Conservation (phyloP, 2,797 vertebrate species). For the Phalanger gymnotis region DNA sequence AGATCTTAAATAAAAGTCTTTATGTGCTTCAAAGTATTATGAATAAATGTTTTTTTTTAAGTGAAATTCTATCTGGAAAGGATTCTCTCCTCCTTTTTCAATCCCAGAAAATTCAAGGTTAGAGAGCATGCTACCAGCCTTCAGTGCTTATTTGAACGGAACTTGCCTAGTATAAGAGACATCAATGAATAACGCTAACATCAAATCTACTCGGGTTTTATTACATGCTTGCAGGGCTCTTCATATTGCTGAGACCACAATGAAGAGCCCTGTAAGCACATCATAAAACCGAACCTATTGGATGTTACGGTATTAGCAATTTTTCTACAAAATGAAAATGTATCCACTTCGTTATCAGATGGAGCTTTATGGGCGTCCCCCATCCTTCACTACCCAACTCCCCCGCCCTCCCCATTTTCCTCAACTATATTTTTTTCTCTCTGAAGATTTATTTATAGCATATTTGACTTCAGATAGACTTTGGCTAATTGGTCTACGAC, state of each 20-base stretch:
- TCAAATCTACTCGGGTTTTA: conserved; percentile 79
- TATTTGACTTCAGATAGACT: conserved; percentile 60
- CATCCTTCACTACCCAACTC: conserved; percentile 26
- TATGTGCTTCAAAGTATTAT: conserved; percentile 83
- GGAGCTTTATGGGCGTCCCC: conserved; percentile 69
- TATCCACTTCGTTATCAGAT: conserved; percentile 74
- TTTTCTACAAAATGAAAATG: conserved; percentile 82
- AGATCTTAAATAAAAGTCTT: conserved; percentile 86
- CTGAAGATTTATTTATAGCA: conserved; percentile 11
- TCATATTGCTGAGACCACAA: conserved; percentile 79
- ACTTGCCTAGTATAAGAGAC: conserved; percentile 75
- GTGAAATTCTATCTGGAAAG: conserved; percentile 68
- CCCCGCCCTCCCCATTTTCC: conserved; percentile 36
- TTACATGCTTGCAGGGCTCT: conserved; percentile 78
- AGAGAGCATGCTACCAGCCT: conserved; percentile 66
- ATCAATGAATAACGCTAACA: conserved; percentile 69
- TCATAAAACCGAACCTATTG: conserved; percentile 81
- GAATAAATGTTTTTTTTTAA: conserved; percentile 76
- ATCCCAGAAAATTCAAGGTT: conserved; percentile 61
- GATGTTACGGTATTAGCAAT: conserved; percentile 77
- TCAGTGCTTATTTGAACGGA: conserved; percentile 76
- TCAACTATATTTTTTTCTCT: neutral
- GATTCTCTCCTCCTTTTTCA: conserved; percentile 45
- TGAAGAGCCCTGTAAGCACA: conserved; percentile 79
- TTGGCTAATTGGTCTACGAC: conserved; percentile 74